Base-by-base conservation (phyloP, 2,888 invertebrate species). In the Oligia fasciuncula region DNA sequence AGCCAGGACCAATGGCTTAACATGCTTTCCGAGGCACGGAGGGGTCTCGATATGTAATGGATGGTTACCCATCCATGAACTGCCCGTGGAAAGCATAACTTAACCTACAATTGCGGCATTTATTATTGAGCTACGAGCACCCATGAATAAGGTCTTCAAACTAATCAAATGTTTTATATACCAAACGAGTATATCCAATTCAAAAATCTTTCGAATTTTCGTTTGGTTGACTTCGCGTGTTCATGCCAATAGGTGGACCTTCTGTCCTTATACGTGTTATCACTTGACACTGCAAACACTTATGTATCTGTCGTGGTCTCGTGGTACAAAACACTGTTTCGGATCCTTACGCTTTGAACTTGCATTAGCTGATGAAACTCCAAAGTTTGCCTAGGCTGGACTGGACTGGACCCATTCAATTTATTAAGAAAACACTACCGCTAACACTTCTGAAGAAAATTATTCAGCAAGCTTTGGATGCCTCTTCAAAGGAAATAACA, bases 301-400 rank as follows among this genome's bases (percentile, higher is more conserved):
- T 72, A 71, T 60, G 68, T 79, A 66, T 70, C 76, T 70, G 57
- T 69, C 65, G 77, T 35, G 54, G 57, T 49, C 77, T 70, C 17
- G 29, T 40, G 23, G 60, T 74, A 78, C 71, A 62, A 73, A 76
- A 80, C 72, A 66, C 80, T 57, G 68, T 78, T 83, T 76, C 35
- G 69, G 62, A 81, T 72, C 11, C 65, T 77, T 60, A 49, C 19
- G 29, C 71, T 79, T 79, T 68, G 79, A 77, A 84, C 81, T 79
- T 79, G 70, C 88, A 86, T 88, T 86, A 88, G 87, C 87, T 80
- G 76, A 88, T 87, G 81, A 74, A 80, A 76, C 23, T 66, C 40
- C 11, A 62, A 80, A 79, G 71, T 81, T 88, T 79, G 51, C 54
- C 73, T 73, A 67, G 35, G 46, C 62, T 62, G 13, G 40, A 65